These are phyloP conservation scores for Scaptomyza flava DNA, from an alignment of 2,888 invertebrate genomes.

Conservation along the genomic window DNA sequence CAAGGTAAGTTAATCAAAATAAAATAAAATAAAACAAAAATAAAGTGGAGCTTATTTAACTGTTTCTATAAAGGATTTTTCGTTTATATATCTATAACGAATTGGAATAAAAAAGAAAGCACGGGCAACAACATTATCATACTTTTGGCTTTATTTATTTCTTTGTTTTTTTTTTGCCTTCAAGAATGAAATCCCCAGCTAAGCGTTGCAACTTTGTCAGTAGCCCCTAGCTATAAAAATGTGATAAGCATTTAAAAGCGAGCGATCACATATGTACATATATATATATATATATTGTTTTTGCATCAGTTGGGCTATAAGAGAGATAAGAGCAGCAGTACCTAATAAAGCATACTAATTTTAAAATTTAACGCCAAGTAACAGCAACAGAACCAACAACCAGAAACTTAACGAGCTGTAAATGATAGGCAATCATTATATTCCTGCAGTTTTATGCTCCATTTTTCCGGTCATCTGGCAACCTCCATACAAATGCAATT, in stretches of 20 bases:
- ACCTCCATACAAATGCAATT: constrained; percentile 2
- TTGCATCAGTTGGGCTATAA: constrained; percentile 1
- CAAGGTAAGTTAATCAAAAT: constrained; percentile 88
- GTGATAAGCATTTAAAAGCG: constrained; percentile 48
- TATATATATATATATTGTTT: not conserved
- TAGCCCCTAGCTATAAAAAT: constrained; percentile 24
- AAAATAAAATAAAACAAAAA: too few relatives aligned
- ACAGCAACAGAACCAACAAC: constrained; percentile 17
- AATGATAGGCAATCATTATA: constrained; percentile 59
- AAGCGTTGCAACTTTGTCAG: constrained; percentile 39
- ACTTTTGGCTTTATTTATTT: not conserved
- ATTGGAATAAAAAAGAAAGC: not conserved
- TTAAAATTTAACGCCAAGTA: constrained; percentile 50
- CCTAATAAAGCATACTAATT: constrained; percentile 36
- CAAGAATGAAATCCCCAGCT: constrained; percentile 49
- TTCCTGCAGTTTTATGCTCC: constrained; percentile 47
- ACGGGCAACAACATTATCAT: constrained; percentile 4
- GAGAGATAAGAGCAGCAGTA: constrained; percentile 31
- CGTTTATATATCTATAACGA: not conserved
- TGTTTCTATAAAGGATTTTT: not conserved
- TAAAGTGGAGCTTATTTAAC: too few relatives aligned
- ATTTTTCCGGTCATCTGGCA: constrained; percentile 63
- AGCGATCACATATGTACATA: too few relatives aligned
- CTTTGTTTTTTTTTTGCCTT: not conserved
- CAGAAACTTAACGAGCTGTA: constrained; percentile 46